These are phyloP conservation scores for Aproaerema taeniolella DNA, from an alignment of 2,888 invertebrate species.

Conservation along the genomic window DNA sequence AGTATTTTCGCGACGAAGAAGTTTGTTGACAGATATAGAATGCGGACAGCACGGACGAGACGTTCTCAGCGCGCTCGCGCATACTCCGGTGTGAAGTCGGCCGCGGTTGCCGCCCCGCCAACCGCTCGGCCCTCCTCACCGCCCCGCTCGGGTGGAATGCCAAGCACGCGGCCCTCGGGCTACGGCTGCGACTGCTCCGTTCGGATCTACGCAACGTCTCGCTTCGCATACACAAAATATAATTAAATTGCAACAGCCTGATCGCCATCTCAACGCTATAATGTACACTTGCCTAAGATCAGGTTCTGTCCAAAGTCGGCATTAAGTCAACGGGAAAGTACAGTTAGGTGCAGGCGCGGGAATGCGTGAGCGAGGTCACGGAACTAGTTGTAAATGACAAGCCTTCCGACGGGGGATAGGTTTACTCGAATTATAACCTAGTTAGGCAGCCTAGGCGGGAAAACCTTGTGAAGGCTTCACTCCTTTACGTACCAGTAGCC, in stretches of 20 bases:
- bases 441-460: constrained; percentile 26
- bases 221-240: constrained; percentile 66
- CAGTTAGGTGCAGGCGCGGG: constrained; percentile 77
- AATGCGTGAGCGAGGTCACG: constrained; percentile 78
- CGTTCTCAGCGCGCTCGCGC: constrained; percentile 75
- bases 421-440: constrained; percentile 51
- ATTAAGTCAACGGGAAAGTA: constrained; percentile 77
- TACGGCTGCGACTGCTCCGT: constrained; percentile 30
- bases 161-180: constrained; percentile 60
- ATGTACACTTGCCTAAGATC: constrained; percentile 71
- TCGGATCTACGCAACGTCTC: constrained; percentile 56
- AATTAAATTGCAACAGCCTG: constrained; percentile 72
- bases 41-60: constrained; percentile 50
- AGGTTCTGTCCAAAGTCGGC: constrained; percentile 73
- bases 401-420: constrained; percentile 63
- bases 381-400: constrained; percentile 77
- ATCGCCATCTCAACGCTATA: constrained; percentile 63
- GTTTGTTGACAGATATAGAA: constrained; percentile 72
- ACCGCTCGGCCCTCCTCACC: constrained; percentile 38
- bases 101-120: constrained; percentile 47
- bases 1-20: constrained; percentile 59
- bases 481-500: constrained; percentile 2
- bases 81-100: constrained; percentile 73
- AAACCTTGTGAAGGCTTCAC: constrained; percentile 9
- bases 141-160: constrained; percentile 56